Percentiles rank a stretch among this genome's conserved stretches.
Conservation (phyloP, 2,888 invertebrate genomes). For the Philopedon plagiatum region DNA sequence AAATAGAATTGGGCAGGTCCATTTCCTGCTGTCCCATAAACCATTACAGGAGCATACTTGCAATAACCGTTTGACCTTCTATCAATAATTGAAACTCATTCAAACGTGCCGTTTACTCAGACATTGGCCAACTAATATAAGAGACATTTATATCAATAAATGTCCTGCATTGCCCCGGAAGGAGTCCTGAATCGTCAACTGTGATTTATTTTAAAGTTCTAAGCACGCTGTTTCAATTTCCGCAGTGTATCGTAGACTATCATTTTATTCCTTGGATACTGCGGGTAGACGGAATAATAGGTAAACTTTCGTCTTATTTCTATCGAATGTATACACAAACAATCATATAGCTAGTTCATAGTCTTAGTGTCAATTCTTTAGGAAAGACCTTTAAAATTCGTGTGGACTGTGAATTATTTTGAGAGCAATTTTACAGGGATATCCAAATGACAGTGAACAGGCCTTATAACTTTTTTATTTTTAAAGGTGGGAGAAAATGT, state of each 20-base stretch:
- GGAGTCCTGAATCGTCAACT: constrained; percentile 59
- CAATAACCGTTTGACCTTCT: constrained; percentile 25
- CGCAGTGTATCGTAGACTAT: constrained; percentile 50
- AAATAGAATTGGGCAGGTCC: not conserved
- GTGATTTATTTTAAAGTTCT: constrained; percentile 63
- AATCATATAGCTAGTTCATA: too few species aligned
- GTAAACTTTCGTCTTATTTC: too few species aligned
- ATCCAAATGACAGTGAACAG: too few species aligned
- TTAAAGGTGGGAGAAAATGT: too few species aligned
- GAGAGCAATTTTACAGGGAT: too few species aligned
- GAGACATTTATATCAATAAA: constrained; percentile 62
- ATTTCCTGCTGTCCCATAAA: constrained; percentile 29
- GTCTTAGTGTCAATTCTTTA: too few species aligned
- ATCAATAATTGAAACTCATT: constrained; percentile 48
- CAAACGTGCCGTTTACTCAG: constrained; percentile 41
- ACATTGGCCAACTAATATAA: constrained; percentile 51
- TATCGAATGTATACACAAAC: too few species aligned
- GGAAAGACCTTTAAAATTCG: too few species aligned
- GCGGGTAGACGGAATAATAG: too few species aligned
- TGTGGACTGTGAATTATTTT: too few species aligned
- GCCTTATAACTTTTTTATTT: too few species aligned
- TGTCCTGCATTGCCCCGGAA: constrained; percentile 56
- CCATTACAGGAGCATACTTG: not conserved
- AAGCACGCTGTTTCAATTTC: constrained; percentile 63
- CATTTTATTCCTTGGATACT: not conserved